Evolutionary conservation across 1,140 invertebrate genomes (phyloP).

Genomic region (Bombus sylvicola): DNA sequence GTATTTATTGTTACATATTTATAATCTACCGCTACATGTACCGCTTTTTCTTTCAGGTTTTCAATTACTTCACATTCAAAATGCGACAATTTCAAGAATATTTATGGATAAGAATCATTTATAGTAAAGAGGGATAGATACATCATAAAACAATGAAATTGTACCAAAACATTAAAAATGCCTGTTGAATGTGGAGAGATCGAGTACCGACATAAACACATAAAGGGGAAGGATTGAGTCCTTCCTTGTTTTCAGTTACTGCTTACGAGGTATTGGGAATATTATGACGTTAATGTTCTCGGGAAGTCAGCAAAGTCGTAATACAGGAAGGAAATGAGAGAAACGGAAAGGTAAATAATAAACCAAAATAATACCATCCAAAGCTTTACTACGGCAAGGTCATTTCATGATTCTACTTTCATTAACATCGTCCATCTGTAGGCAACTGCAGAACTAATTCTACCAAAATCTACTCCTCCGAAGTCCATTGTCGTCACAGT

Average conservation of each 20-base stretch:
- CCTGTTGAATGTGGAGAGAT: background rate
- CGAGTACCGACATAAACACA: background rate
- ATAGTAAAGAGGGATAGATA: background rate
- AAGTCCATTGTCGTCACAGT: background rate
- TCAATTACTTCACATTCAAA: too few relatives aligned
- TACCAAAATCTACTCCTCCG: background rate
- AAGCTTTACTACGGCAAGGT: conserved; percentile 6
- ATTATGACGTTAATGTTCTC: background rate
- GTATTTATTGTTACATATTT: too few relatives aligned
- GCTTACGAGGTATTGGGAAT: background rate
- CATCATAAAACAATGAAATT: conserved; percentile 17
- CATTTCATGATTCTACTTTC: background rate
- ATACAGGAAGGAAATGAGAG: background rate
- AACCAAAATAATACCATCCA: conserved; percentile 43
- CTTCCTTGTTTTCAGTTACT: too few relatives aligned
- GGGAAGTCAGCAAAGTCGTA: too few relatives aligned
- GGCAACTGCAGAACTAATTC: background rate
- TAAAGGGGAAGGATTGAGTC: conserved; percentile 5
- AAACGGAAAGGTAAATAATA: conserved; percentile 24
- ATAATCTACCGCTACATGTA: too few relatives aligned
- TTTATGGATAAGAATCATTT: too few relatives aligned
- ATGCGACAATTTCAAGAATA: too few relatives aligned
- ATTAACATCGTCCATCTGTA: too few relatives aligned
- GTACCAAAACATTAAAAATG: background rate
- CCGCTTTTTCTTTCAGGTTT: too few relatives aligned